phyloP scores from a whole-genome alignment of 92 coral and sea anemone genomes.

The Virgularia gustaviana region DNA sequence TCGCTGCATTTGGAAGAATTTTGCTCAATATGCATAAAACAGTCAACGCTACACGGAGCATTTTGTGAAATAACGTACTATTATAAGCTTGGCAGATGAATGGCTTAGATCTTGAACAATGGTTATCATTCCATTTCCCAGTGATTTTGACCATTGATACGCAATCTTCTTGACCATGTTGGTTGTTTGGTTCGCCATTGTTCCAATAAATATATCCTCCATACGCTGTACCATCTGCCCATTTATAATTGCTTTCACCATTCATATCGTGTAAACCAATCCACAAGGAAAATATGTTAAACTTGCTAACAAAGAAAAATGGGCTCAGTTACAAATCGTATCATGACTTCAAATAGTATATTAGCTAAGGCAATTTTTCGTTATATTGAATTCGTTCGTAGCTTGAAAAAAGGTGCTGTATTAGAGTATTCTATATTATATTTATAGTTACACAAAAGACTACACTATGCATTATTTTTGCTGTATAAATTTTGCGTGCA shows the following conservation, averaged over 20 bases:
- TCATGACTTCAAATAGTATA: no score
- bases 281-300: constrained; percentile 51
- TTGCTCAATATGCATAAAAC: no score
- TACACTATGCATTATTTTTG: no score
- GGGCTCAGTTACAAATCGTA: not conserved
- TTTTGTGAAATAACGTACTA: no score
- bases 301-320: not conserved
- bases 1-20: no score
- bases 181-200: constrained; percentile 69
- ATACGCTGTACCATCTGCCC: constrained; percentile 72
- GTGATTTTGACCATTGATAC: constrained; percentile 41
- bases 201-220: constrained; percentile 9
- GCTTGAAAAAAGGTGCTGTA: no score
- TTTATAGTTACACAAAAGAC: no score
- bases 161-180: constrained; percentile 79
- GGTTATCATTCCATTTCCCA: constrained; percentile 89
- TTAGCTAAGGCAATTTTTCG: no score
- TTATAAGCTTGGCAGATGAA: constrained; percentile 76
- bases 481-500: no score
- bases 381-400: no score
- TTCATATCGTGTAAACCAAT: constrained; percentile 79
- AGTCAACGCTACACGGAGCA: no score
- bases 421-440: no score
- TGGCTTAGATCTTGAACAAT: constrained; percentile 54
- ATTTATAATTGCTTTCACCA: constrained; percentile 64